Base-by-base conservation (phyloP, 37 sponge, comb jelly and placozoan species). In the Chondrosia reniformis region DNA sequence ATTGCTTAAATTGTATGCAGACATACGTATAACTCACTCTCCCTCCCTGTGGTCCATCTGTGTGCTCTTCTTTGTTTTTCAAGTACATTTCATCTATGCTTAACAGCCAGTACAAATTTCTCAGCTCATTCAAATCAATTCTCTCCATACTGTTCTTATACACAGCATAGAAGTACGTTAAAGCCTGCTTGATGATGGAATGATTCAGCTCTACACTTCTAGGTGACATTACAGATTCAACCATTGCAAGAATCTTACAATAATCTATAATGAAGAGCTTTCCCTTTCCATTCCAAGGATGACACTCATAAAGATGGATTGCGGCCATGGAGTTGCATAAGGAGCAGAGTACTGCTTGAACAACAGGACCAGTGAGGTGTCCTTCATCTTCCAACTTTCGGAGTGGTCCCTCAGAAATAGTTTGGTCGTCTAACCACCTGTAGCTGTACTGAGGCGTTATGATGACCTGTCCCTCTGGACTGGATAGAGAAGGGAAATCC, bases 391-490 rank as follows among this genome's bases (percentile, higher is more conserved):
- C 21, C 72, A 69, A 25, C 72, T 3, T 69, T 69, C 0, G 22
- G 0, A 69, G 72, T 34, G 72, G 72, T 19, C 72, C 72, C 17
- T 69, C 12, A 1, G 40, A n/a, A 2, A 39, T 40, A 21, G n/a
- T 8, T 44, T 69, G 72, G 8, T 40, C 2, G n/a, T 25, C 42
- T 25, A 69, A 7, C 72, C 72, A 69, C 3, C 41, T 7, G 36
- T 69, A 69, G 43, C 72, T 69, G 24, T 69, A 43, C 43, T 69
- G 72, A 17, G 72, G 72, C n/a, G n/a, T n/a, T n/a, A n/a, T n/a
- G 30, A 59, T 59, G 21, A 17, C 15, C 1, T 44, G 72, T 0
- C 10, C n/a, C n/a, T 30, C 36, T 24, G 15, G 17, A 3, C 21
- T 34, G 17, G 38, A 4, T 25, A 34, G 44, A 3, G 1, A 22